phyloP scores from a whole-genome alignment of 1,140 invertebrate species.

The Amyelois transitella region DNA sequence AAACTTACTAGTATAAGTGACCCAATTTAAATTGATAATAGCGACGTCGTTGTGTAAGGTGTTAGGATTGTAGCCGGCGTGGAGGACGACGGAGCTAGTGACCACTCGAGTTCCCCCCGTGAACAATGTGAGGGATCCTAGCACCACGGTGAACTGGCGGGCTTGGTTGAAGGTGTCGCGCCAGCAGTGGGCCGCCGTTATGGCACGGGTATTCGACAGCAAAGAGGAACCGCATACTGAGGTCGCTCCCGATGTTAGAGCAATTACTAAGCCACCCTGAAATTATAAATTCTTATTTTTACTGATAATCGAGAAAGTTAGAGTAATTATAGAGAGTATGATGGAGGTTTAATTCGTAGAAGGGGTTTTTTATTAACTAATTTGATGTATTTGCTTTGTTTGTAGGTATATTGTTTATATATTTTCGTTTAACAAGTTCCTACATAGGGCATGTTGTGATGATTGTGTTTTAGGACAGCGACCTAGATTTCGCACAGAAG shows the following conservation, averaged over 20 bases:
- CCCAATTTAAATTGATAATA: background rate
- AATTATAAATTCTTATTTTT: too few species aligned
- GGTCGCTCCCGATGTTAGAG: background rate
- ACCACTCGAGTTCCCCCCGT: conserved; percentile 12
- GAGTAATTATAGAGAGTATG: too few species aligned
- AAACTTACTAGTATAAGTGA: conserved; percentile 11
- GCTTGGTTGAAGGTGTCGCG: conserved; percentile 9
- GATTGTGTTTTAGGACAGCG: too few species aligned
- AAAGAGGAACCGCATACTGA: conserved; percentile 32
- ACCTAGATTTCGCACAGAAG: too few species aligned
- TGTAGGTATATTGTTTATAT: too few species aligned
- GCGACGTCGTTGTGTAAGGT: conserved; percentile 12
- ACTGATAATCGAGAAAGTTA: too few species aligned
- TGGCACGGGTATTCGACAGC: conserved; percentile 19
- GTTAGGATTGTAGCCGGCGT: conserved; percentile 10
- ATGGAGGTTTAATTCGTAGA: too few species aligned
- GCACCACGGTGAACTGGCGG: conserved; percentile 20
- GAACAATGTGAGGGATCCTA: conserved; percentile 29
- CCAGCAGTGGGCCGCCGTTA: conserved; percentile 38
- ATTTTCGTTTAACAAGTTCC: too few species aligned
- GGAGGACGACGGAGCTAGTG: conserved; percentile 5
- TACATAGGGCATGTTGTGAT: too few species aligned
- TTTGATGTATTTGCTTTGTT: too few species aligned
- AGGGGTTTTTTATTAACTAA: too few species aligned
- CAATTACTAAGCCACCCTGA: conserved; percentile 26